Evolutionary conservation across 2,888 invertebrate species (phyloP).

Genomic region (Timandra comae): DNA sequence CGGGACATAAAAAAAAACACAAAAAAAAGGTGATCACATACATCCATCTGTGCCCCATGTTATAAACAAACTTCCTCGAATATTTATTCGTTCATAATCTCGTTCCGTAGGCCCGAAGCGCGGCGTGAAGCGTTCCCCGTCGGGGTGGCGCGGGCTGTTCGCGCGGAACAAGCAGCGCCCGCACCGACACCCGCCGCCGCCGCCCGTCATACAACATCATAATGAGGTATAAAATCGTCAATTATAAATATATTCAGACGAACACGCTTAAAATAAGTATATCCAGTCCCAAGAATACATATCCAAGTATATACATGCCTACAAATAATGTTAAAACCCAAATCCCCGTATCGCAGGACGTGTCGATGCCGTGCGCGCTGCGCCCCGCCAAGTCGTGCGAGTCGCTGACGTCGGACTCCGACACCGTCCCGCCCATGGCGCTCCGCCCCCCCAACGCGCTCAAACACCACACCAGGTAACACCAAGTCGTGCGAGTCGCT

Average conservation of each 20-base stretch:
- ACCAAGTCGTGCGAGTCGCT: neutral
- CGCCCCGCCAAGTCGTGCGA: slow-evolving; percentile 68
- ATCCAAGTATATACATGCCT: too few relatives aligned
- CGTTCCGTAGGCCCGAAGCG: slow-evolving; percentile 78
- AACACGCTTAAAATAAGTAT: too few relatives aligned
- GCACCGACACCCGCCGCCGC: slow-evolving; percentile 17
- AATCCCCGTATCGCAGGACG: slow-evolving; percentile 24
- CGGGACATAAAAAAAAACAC: too few relatives aligned
- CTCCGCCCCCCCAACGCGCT: slow-evolving; percentile 32
- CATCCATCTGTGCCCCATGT: too few relatives aligned
- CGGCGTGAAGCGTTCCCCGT: slow-evolving; percentile 81
- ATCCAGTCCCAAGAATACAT: too few relatives aligned
- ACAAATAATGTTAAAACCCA: too few relatives aligned
- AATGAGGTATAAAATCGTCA: too few relatives aligned
- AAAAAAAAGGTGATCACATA: too few relatives aligned
- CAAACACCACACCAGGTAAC: slow-evolving; percentile 63
- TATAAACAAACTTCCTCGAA: too few relatives aligned
- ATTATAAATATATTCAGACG: too few relatives aligned
- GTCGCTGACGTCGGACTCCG: slow-evolving; percentile 87
- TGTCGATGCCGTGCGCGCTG: slow-evolving; percentile 27
- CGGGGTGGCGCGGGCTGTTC: slow-evolving; percentile 89
- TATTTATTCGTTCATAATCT: too few relatives aligned
- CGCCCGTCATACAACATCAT: slow-evolving; percentile 5
- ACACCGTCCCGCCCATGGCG: slow-evolving; percentile 82
- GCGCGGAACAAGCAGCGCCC: slow-evolving; percentile 73